Evolutionary conservation across 2,888 invertebrate species (phyloP), one percentile per base, ranked within the genome.

Genomic region (Leptinotarsa tumamoca): DNA sequence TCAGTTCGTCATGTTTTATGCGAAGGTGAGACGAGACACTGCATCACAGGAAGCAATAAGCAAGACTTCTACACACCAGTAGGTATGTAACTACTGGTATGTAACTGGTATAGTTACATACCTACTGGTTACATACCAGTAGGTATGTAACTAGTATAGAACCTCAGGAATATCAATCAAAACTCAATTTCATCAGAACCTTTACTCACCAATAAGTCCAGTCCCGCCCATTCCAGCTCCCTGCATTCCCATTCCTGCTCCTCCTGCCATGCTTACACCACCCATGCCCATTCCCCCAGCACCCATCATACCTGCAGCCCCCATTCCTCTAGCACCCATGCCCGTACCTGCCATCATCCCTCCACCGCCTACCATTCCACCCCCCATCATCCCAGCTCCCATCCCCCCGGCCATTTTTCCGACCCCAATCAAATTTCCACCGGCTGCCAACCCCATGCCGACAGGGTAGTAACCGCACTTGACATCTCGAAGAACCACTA

Each of bases 401-500:
- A 58, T 13, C 33, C 72, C 72, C 50, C 67, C 52, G 33, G 52
- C 58, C 49, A 74, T 72, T 67, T 67, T 72, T n/a, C 72, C 72
- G 14, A 21, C 67, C 14, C 72, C 43, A 54, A 69, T 69, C 18
- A 69, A 33, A 51, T 56, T 54, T 27, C 69, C 68, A n/a, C 63
- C 33, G 63, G 23, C 67, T 33, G 33, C 63, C 43, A 63, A 33
- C n/a, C 75, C 75, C 68, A 71, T 68, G 56, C 73, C 68, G 14
- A 73, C 58, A 4, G 76, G 91, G 82, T 91, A 91, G 82, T 91
- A 91, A 79, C 88, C 89, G 86, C 90, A 90, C 87, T 91, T 90
- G 86, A 90, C 90, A 66, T 91, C 90, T 87, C 90, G 90, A 80
- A 73, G 68, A 17, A 54, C 17, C 14, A 72, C 58, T 61, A 69